phyloP scores from a whole-genome alignment of 1,140 invertebrate species.

The Drosophila guanche region DNA sequence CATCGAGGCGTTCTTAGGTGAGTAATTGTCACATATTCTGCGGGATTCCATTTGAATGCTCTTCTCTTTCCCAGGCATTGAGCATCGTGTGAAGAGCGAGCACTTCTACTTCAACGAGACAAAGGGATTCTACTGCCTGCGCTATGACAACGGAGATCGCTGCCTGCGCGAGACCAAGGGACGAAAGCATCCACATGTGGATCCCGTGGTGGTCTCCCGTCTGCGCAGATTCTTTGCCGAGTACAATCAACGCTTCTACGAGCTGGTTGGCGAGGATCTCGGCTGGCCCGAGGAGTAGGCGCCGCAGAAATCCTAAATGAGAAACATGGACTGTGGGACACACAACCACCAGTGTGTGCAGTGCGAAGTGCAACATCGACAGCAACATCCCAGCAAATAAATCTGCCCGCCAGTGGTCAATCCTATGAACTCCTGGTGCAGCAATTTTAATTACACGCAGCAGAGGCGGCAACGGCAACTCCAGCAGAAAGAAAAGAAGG shows the following conservation, averaged over 20 bases:
- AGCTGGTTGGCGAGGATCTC: slow-evolving; percentile 95
- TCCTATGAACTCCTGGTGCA: slow-evolving; percentile 3
- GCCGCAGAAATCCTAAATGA: slow-evolving; percentile 17
- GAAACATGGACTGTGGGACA: slow-evolving; percentile 54
- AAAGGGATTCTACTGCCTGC: slow-evolving; percentile 98
- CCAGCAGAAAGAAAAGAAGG: slow-evolving; percentile 3
- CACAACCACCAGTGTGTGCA: slow-evolving; percentile 6
- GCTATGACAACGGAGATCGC: slow-evolving; percentile 92
- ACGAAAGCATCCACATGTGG: slow-evolving; percentile 94
- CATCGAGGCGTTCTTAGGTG: slow-evolving; percentile 94
- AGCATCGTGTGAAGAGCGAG: slow-evolving; percentile 89
- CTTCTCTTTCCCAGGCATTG: slow-evolving; percentile 63
- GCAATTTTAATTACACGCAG: slow-evolving; percentile 52
- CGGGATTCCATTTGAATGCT: not conserved
- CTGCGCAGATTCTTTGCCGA: slow-evolving; percentile 96
- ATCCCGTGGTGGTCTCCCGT: slow-evolving; percentile 92
- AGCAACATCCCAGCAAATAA: slow-evolving; percentile 12
- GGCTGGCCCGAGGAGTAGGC: slow-evolving; percentile 85
- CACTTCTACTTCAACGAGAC: slow-evolving; percentile 99
- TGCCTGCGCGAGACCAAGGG: slow-evolving; percentile 98
- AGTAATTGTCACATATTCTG: slow-evolving; percentile 4
- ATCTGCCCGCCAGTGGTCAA: slow-evolving; percentile 33
- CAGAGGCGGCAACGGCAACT: too few species aligned
- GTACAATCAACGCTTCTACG: slow-evolving; percentile 97
- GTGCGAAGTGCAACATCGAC: too few species aligned